phyloP scores from a whole-genome alignment of 1,140 invertebrate species.

The Ostrea edulis region DNA sequence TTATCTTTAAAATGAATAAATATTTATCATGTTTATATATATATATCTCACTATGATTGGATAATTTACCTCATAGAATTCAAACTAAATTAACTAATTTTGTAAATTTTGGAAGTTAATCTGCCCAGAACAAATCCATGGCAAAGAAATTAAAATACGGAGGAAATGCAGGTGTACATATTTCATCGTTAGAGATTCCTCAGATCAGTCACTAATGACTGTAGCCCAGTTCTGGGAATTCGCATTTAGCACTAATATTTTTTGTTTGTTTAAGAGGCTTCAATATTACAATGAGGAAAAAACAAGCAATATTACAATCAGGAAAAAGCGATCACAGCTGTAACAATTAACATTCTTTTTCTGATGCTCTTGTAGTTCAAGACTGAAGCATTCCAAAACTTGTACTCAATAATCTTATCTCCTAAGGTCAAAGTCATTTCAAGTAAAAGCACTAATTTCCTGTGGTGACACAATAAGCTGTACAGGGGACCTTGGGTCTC shows the following conservation, averaged over 20 bases:
- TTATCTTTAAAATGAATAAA: background rate
- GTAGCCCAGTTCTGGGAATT: background rate
- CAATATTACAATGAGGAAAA: background rate
- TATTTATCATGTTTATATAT: background rate
- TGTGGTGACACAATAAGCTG: background rate
- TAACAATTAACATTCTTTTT: slow-evolving; percentile 25
- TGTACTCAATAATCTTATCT: background rate
- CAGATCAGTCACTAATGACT: background rate
- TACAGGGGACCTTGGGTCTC: background rate
- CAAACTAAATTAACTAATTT: background rate
- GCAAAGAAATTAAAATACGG: background rate
- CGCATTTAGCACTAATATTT: background rate
- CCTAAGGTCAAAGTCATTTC: slow-evolving; percentile 7
- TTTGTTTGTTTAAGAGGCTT: slow-evolving; percentile 1
- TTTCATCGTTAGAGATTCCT: background rate
- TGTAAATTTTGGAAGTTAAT: background rate
- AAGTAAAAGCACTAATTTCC: background rate
- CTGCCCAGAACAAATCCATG: background rate
- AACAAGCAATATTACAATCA: background rate
- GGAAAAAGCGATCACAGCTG: background rate
- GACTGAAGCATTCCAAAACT: background rate
- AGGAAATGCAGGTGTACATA: background rate
- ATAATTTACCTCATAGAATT: background rate
- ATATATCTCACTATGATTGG: background rate
- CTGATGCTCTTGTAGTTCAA: background rate